A percentile compares a stretch with the other conserved stretches of the same genome.
Evolutionary conservation across 2,888 invertebrate species (phyloP).

Genomic region (Cataglyphis altisquamis): DNA sequence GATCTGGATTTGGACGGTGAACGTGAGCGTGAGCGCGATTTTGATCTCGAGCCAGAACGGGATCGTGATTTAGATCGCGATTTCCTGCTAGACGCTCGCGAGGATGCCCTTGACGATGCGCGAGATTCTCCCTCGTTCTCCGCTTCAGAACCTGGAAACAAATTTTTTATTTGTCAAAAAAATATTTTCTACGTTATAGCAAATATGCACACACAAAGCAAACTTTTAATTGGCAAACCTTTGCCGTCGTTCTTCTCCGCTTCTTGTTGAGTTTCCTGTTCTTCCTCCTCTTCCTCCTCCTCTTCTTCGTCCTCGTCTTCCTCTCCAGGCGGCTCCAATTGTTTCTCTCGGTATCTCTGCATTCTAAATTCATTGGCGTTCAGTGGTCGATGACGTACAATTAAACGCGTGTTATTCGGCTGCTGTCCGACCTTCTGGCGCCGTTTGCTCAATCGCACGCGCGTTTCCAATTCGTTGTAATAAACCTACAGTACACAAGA

Average conservation of each 20-base stretch:
- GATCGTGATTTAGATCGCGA: constrained; percentile 79
- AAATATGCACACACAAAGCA: not conserved
- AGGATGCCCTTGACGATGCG: constrained; percentile 86
- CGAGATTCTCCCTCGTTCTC: constrained; percentile 85
- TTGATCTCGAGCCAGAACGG: constrained; percentile 62
- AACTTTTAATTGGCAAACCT: constrained; percentile 71
- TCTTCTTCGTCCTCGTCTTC: constrained; percentile 91
- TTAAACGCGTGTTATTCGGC: constrained; percentile 92
- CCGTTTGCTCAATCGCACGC: constrained; percentile 97
- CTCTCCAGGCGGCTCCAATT: constrained; percentile 94
- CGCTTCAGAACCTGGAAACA: constrained; percentile 78
- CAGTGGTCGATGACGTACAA: constrained; percentile 96
- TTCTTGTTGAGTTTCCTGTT: constrained; percentile 87
- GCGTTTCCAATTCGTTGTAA: constrained; percentile 98
- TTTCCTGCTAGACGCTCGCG: constrained; percentile 80
- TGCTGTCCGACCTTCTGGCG: constrained; percentile 92
- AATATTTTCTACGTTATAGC: not conserved
- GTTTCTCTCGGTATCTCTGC: constrained; percentile 94
- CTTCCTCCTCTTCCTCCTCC: constrained; percentile 88
- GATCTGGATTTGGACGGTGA: constrained; percentile 81
- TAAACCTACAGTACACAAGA: constrained; percentile 87
- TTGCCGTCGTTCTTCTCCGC: constrained; percentile 82
- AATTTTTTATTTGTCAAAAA: not conserved
- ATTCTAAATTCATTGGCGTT: constrained; percentile 94
- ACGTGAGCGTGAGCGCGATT: constrained; percentile 73